phyloP scores from a whole-genome alignment of 2,888 invertebrate genomes.

The Bedellia somnulentella region DNA sequence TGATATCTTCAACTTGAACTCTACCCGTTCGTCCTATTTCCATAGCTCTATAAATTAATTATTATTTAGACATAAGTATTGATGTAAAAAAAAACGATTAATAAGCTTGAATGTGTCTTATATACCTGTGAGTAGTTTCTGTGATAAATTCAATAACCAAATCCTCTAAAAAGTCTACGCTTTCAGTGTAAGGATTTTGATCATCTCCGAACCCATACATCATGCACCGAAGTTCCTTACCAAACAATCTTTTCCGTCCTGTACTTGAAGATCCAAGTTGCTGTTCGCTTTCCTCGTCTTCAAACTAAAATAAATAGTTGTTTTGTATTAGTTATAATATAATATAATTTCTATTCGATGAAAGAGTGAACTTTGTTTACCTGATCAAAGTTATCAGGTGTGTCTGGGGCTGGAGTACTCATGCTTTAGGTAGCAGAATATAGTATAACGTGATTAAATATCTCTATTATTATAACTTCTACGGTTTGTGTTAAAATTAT shows the following conservation, averaged over 20 bases:
- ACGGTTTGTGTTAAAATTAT: no score
- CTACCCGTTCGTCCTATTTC: constrained; percentile 95
- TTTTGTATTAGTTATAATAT: neutral
- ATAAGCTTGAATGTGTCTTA: neutral
- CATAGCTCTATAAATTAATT: constrained; percentile 71
- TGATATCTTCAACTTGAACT: constrained; percentile 97
- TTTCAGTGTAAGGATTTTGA: constrained; percentile 98
- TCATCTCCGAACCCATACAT: constrained; percentile 99
- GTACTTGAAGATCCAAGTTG: constrained; percentile 69
- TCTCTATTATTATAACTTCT: no score
- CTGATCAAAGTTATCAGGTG: constrained; percentile 41
- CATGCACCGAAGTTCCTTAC: constrained; percentile 94
- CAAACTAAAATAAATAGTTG: constrained; percentile 29
- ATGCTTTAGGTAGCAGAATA: constrained; percentile 14
- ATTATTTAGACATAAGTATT: neutral
- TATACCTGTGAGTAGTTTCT: constrained; percentile 83
- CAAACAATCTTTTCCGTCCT: constrained; percentile 83
- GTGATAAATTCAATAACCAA: constrained; percentile 96
- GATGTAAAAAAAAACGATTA: neutral
- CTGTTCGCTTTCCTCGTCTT: constrained; percentile 73
- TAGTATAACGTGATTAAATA: neutral
- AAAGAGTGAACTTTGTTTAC: constrained; percentile 19
- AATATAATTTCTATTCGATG: neutral
- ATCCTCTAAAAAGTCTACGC: constrained; percentile 96
- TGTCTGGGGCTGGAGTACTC: constrained; percentile 34